Base-by-base conservation (phyloP, 2,113 vertebrate species). In the Xyrauchen texanus region DNA sequence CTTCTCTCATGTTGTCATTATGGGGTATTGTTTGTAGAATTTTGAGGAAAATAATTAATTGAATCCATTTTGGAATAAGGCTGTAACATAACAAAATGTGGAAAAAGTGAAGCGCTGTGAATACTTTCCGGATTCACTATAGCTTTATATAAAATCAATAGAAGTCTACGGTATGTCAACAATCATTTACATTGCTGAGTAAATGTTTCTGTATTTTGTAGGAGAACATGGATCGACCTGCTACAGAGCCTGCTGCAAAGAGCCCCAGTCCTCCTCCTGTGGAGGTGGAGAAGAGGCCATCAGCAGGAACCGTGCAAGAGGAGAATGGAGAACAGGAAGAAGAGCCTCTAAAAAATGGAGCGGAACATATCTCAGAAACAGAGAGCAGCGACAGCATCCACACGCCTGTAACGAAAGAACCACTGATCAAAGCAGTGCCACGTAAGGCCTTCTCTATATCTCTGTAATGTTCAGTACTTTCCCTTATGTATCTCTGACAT, bases 251-350 rank as follows among this genome's bases (percentile, higher is more conserved):
- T 65, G 53, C 91, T 88, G 62, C 87, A 85, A 86, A 95, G 86
- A 87, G 90, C 80, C 1, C 81, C 49, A 34, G 72, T 80, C 52
- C 75, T 11, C 68, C 72, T 51, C 34, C 76, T 68, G 47, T 76
- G 15, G 51, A 69, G 7, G 61, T 70, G 76, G 83, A 84, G 53
- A 44, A 49, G 16, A 89, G 82, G 63, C 46, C 6, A 80, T 89
- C 75, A 4, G 76, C 13, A 45, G 83, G 49, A 71, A 82, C 67
- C 4, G 9, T 84, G 47, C 81, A 89, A 11, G 97, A 98, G 81
- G 96, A 98, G 83, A 98, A 98, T 0, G 96, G 96, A 0, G 96
- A 98, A 81, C 85, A 90, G 13, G 96, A 95, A 57, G 46, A 82
- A 2, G 98, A 97, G 83, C 92, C 92, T 0, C 82, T 97, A 61